Base-by-base conservation (phyloP, 2,797 vertebrate genomes). In the Pterois miles region DNA sequence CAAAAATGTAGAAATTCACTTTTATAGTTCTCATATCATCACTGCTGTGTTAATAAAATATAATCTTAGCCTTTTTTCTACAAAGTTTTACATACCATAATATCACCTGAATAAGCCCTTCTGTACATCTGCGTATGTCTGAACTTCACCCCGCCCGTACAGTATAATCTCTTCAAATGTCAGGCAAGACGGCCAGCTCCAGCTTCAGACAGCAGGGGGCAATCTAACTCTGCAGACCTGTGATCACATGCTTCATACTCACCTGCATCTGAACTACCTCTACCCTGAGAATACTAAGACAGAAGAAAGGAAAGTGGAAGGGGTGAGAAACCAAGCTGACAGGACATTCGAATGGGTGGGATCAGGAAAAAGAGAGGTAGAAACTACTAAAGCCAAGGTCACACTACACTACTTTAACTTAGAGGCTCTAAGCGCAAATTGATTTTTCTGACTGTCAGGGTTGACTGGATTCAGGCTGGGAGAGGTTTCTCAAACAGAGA, bases 251-350 rank as follows among this genome's bases (percentile, higher is more conserved):
- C 82, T 59, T 82, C 69, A 86, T 57, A 83, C 88, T 88, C 81
- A 85, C 82, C 85, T 87, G 86, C 79, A 40, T 90, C 86, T 88
- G 83, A 89, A 90, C 91, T 93, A 92, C 74, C 82, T 88, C 93
- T 92, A 93, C 91, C 93, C 91, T 94, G 92, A 94, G 93, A 92
- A 89, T 89, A 91, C 91, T 90, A 92, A 92, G 74, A 92, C 70
- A 54, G 68, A 88, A 71, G 67, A 40, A 87, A 69, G 74, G 62
- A 70, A 60, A 56, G 65, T 31, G 74, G 67, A 27, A 50, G 52
- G 62, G 74, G 81, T 34, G 74, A 86, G 74, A 86, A 89, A 82
- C 73, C 69, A 78, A 83, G 68, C 43, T 9, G 68, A 64, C 66
- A 64, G 50, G 74, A 84, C 62, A 71, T 77, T 79, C 7, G 20